Conservation (phyloP, 2,888 invertebrate genomes). For the Drosophila algonquin region DNA sequence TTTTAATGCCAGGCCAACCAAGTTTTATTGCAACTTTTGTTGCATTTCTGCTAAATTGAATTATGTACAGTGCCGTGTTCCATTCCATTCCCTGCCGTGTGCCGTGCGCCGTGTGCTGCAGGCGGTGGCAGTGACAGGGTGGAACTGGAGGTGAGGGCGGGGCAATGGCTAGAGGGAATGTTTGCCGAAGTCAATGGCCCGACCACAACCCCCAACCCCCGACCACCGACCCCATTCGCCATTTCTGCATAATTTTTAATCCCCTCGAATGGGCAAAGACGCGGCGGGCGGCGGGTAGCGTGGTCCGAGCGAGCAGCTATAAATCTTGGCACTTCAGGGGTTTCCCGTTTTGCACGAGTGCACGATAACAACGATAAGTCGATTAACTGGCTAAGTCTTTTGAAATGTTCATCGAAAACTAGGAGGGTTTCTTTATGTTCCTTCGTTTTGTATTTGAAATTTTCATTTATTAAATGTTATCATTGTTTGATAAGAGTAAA, state of each 20-base stretch:
- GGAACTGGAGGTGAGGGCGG: background rate
- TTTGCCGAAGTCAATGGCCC: conserved; percentile 40
- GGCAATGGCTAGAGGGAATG: conserved; percentile 2
- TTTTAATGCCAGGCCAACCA: conserved; percentile 64
- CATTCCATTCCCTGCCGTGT: conserved; percentile 2
- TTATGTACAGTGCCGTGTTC: conserved; percentile 51
- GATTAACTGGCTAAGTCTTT: background rate
- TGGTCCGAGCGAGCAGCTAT: background rate
- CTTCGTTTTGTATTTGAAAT: too few relatives aligned
- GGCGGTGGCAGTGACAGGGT: background rate
- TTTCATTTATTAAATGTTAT: too few relatives aligned
- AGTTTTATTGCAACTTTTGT: conserved; percentile 69
- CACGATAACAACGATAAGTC: background rate
- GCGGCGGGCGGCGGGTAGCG: background rate
- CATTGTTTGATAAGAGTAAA: too few relatives aligned
- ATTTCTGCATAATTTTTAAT: conserved; percentile 54
- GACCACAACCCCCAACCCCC: background rate
- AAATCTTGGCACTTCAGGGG: conserved; percentile 10
- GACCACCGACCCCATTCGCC: conserved; percentile 33
- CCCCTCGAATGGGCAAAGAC: conserved; percentile 19
- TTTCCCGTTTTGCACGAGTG: background rate
- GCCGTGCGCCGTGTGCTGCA: too few relatives aligned
- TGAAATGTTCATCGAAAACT: background rate
- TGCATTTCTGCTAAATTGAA: conserved; percentile 72
- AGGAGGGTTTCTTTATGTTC: background rate